Evolutionary conservation across 2,797 vertebrate species (phyloP).

Genomic region (Hafferia zeledoni): DNA sequence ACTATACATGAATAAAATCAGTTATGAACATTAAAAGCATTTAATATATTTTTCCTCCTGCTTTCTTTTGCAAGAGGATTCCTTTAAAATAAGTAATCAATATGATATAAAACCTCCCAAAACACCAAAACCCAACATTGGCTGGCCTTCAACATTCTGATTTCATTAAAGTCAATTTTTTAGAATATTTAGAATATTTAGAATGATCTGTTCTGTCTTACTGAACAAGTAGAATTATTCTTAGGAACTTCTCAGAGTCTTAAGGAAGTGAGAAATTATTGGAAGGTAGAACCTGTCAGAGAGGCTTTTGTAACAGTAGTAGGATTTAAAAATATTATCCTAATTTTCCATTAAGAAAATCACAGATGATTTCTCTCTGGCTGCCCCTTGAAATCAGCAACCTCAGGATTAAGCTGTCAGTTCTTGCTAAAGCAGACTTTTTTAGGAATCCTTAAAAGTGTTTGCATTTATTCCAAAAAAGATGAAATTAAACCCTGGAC

Average conservation of each 20-base stretch:
- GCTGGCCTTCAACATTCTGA: not conserved
- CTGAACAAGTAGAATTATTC: not conserved
- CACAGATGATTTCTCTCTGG: not conserved
- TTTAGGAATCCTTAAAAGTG: not conserved
- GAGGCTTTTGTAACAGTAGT: not conserved
- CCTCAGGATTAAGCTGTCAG: not conserved
- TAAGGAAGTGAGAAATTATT: not conserved
- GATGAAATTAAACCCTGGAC: not conserved
- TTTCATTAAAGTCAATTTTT: not conserved
- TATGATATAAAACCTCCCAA: not conserved
- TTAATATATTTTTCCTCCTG: not conserved
- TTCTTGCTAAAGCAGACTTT: not conserved
- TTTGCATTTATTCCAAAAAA: not conserved
- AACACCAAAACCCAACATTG: no score
- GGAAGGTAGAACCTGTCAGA: not conserved
- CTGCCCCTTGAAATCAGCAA: not conserved
- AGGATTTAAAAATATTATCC: conserved; percentile 1
- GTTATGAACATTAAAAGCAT: not conserved
- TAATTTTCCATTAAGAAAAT: conserved; percentile 15
- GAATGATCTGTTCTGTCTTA: not conserved
- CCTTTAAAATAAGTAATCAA: not conserved
- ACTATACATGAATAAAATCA: not conserved
- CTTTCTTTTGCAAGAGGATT: not conserved
- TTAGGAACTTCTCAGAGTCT: not conserved
- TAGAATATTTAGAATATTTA: not conserved